Evolutionary conservation across 2,113 vertebrate species (phyloP).

Genomic region (Menura novaehollandiae): DNA sequence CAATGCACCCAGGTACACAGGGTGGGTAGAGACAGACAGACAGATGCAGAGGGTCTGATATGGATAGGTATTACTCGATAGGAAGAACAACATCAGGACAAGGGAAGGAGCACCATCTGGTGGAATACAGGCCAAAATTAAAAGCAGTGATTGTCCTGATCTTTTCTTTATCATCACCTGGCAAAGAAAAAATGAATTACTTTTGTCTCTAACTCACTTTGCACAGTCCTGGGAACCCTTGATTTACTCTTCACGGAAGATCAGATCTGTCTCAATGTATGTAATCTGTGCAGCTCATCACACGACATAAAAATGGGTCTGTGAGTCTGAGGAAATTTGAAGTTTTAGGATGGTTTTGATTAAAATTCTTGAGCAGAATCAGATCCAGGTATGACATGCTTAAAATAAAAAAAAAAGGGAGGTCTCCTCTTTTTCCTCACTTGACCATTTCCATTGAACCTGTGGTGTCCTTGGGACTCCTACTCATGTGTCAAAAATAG

Average conservation of each 20-base stretch:
- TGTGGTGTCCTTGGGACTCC: background rate
- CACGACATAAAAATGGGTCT: background rate
- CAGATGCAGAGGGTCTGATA: background rate
- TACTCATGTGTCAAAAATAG: background rate
- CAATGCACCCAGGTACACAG: too few species aligned
- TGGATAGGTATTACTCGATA: rapidly evolving
- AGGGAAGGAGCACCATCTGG: constrained; percentile 63
- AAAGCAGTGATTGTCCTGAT: background rate
- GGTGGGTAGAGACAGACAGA: background rate
- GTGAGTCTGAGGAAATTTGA: background rate
- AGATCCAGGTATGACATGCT: background rate
- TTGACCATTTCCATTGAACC: background rate
- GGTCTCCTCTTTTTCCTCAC: background rate
- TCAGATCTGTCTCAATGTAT: background rate
- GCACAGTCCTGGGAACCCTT: background rate
- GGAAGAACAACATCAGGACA: background rate
- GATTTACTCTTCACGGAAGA: background rate
- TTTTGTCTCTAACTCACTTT: background rate
- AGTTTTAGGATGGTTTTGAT: background rate
- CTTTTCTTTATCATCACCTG: background rate
- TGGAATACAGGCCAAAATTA: background rate
- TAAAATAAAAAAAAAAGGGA: background rate
- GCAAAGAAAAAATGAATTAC: background rate
- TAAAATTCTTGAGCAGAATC: background rate
- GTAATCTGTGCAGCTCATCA: background rate